phyloP scores from a whole-genome alignment of 2,888 invertebrate species.

The Antheraea assamensis region DNA sequence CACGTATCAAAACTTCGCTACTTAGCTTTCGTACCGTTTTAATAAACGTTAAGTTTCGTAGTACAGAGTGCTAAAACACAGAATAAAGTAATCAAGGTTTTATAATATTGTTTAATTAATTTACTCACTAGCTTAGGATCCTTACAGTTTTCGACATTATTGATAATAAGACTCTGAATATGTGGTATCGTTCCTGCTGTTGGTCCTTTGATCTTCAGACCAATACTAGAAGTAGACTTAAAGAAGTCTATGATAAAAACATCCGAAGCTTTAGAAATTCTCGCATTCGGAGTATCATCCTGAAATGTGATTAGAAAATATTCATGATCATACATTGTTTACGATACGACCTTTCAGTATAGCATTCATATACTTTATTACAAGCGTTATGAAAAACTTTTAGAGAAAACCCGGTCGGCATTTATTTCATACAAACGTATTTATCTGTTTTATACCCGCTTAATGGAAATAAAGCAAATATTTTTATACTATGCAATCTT shows the following conservation, averaged over 20 bases:
- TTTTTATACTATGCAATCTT: no score
- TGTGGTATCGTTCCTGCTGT: conserved; percentile 40
- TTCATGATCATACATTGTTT: background rate
- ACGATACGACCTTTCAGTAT: no score
- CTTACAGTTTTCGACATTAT: conserved; percentile 39
- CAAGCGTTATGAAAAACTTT: no score
- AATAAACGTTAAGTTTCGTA: no score
- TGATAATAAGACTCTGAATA: conserved; percentile 34
- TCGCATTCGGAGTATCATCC: background rate
- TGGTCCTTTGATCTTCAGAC: conserved; percentile 33
- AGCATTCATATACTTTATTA: no score
- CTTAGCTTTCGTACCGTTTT: no score
- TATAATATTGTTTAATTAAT: background rate
- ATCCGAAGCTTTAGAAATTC: background rate
- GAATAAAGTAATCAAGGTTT: background rate
- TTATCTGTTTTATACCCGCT: no score
- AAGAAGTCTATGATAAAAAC: background rate
- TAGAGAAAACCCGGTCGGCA: no score
- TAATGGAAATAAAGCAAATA: no score
- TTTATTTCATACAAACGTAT: no score
- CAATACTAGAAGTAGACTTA: background rate
- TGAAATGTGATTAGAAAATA: background rate
- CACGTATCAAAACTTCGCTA: no score
- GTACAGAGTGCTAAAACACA: background rate
- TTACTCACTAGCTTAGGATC: conserved; percentile 38